Evolutionary conservation across 2,888 invertebrate species (phyloP), one percentile per base, ranked within the genome.

Genomic region (Eretmocerus hayati): DNA sequence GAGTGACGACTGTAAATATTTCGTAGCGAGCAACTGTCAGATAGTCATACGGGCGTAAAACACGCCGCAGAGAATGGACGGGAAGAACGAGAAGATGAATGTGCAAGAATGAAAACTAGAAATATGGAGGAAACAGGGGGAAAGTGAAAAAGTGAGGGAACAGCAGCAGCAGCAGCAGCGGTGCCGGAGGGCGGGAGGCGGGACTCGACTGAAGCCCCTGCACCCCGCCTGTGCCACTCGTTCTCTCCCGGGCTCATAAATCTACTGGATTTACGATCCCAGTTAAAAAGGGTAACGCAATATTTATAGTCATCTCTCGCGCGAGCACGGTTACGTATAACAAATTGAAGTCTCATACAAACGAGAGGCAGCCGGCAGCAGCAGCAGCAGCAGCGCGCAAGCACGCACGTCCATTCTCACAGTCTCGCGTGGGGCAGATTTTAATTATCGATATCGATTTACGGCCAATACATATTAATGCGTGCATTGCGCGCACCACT

Each of bases 361-460:
- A 65, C 60, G 63, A 56, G 50, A 48, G 56, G 49, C 50, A 55
- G 48, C 37, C 37, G 41, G n/a, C 51, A 36, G 52, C 51, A 46
- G 46, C 21, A 26, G 26, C 26, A n/a, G n/a, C n/a, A n/a, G n/a
- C n/a, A n/a, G n/a, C n/a, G n/a, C n/a, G n/a, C n/a, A n/a, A n/a
- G n/a, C n/a, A n/a, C n/a, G n/a, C n/a, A n/a, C 26, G 26, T 26
- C 26, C 26, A 26, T 26, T 9, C 11, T 18, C 21, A 8, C 15
- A 33, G 49, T 38, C 41, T 53, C 39, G 45, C 44, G 47, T 50
- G 49, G 22, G 50, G 49, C 50, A 69, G 69, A 69, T 69, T 69
- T 69, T 67, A 69, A 69, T 69, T 68, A 69, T 67, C 69, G 69
- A 69, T 69, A 68, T 68, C 65, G 68, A 69, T 69, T 69, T 67